Evolutionary conservation across 2,113 vertebrate genomes (phyloP).

Genomic region (Psittacus erithacus): DNA sequence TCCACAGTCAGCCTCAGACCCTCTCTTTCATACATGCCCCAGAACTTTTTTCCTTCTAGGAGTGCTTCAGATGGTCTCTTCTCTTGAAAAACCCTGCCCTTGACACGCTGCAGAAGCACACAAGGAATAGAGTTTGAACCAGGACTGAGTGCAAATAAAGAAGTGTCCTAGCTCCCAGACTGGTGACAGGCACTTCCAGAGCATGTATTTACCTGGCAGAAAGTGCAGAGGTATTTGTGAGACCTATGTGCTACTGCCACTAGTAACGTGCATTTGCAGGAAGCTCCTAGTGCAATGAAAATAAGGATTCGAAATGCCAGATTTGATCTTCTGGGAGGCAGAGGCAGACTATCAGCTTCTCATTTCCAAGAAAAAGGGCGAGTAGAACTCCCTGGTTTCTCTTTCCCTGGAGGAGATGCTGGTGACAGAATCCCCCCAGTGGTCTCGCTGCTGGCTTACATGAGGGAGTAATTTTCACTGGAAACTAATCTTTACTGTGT

Average conservation of each 20-base stretch:
- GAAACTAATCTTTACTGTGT: constrained; percentile 65
- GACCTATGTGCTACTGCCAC: neutral
- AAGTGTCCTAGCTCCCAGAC: neutral
- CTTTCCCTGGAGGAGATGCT: neutral
- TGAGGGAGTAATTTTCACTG: constrained; percentile 60
- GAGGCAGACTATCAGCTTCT: neutral
- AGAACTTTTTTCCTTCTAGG: neutral
- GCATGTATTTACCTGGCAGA: neutral
- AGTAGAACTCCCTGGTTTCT: neutral
- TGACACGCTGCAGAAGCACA: neutral
- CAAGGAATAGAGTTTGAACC: neutral
- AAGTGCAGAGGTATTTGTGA: neutral
- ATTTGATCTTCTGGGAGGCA: neutral
- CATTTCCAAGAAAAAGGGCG: fast-evolving
- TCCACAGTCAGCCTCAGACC: neutral
- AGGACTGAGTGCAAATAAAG: neutral
- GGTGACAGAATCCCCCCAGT: neutral
- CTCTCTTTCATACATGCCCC: neutral
- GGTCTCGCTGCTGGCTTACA: constrained; percentile 31
- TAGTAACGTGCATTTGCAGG: neutral
- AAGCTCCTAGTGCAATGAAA: neutral
- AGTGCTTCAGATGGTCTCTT: neutral
- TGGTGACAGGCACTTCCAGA: neutral
- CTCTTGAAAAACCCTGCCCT: neutral
- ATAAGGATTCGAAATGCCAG: neutral